A percentile compares a stretch with the other conserved stretches of the same genome.
phyloP scores from a whole-genome alignment of 2,888 invertebrate species.

The Drosophila falleni region DNA sequence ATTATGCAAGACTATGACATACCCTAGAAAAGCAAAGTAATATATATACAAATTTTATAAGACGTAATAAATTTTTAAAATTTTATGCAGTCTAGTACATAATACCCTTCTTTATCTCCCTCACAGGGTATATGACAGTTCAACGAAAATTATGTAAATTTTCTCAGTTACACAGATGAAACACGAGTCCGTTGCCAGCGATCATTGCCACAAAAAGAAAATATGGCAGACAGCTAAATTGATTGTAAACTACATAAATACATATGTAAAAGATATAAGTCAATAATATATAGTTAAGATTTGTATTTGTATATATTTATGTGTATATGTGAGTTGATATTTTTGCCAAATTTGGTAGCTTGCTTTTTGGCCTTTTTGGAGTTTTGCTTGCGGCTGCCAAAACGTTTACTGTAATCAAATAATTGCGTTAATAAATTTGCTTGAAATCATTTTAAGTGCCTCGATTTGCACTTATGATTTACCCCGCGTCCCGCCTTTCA shows the following conservation, averaged over 20 bases:
- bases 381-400: constrained; percentile 30
- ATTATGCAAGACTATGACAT: constrained; percentile 5
- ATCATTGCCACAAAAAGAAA: constrained; percentile 59
- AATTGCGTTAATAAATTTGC: constrained; percentile 76
- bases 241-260: constrained; percentile 66
- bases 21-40: constrained; percentile 21
- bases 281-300: constrained; percentile 30
- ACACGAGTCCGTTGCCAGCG: constrained; percentile 46
- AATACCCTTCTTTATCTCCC: background rate
- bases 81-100: background rate
- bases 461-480: constrained; percentile 60
- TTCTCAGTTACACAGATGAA: constrained; percentile 47
- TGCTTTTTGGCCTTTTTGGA: constrained; percentile 32
- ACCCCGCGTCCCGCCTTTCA: constrained; percentile 4
- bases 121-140: constrained; percentile 21
- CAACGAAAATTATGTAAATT: constrained; percentile 73
- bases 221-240: constrained; percentile 74
- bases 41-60: background rate
- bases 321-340: constrained; percentile 44
- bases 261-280: constrained; percentile 54
- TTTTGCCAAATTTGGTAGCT: constrained; percentile 69
- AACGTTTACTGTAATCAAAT: constrained; percentile 66
- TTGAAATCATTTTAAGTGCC: constrained; percentile 59
- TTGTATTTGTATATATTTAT: constrained; percentile 1
- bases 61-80: background rate